Evolutionary conservation across 2,113 vertebrate species (phyloP).

Genomic region (Notiomystis cincta): DNA sequence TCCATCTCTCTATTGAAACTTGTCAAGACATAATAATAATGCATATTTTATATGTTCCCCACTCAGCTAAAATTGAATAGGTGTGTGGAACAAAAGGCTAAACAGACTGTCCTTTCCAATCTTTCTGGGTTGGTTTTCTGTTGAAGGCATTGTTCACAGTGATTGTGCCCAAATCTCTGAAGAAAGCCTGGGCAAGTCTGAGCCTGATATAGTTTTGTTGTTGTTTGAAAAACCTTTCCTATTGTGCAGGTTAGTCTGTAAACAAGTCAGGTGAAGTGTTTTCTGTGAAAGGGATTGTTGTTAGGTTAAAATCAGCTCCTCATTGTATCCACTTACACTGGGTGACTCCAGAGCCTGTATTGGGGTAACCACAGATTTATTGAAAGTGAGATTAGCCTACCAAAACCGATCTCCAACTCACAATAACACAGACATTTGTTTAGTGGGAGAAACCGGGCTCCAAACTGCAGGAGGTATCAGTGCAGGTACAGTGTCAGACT

Average conservation of each 20-base stretch:
- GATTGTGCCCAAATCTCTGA: not conserved
- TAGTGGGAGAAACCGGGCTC: not conserved
- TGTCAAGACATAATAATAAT: conserved; percentile 14
- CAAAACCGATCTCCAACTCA: not conserved
- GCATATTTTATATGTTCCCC: not conserved
- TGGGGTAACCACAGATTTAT: not conserved
- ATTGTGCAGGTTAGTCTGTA: not conserved
- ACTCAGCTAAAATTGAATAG: conserved; percentile 28
- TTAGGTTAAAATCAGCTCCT: not conserved
- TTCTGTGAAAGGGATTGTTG: not conserved
- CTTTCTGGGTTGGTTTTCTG: not conserved
- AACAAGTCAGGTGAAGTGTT: not conserved
- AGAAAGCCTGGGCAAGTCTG: not conserved
- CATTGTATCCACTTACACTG: not conserved
- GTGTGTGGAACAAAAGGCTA: conserved; percentile 7
- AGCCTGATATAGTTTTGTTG: not conserved
- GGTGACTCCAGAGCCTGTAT: not conserved
- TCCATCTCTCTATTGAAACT: not conserved
- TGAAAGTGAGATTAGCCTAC: not conserved
- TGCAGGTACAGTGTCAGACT: not conserved
- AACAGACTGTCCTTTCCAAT: not conserved
- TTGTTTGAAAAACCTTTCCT: not conserved
- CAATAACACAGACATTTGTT: not conserved
- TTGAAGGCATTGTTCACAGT: conserved; percentile 2
- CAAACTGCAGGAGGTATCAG: not conserved